Conservation (phyloP, 2,113 vertebrate species). For the Chlorocebus sabaeus region DNA sequence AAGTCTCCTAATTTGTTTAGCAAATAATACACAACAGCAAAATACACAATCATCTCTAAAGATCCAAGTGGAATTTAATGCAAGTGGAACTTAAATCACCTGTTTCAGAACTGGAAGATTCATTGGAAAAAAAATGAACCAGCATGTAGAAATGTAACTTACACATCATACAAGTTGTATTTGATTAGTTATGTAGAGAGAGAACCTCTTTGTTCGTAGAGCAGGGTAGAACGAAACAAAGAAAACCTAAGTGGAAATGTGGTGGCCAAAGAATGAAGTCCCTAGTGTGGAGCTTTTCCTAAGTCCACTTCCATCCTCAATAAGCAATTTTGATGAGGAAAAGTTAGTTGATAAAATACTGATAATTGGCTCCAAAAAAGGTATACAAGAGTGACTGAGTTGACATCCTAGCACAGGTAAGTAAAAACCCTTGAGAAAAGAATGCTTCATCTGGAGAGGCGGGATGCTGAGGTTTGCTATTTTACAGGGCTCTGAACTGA, state of each 20-base stretch:
- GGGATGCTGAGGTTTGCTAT: neutral
- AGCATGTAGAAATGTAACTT: neutral
- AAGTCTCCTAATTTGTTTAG: neutral
- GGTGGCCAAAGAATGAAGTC: neutral
- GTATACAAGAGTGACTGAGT: neutral
- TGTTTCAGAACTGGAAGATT: neutral
- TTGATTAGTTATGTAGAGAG: neutral
- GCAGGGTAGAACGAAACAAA: too few species aligned
- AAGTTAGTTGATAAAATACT: neutral
- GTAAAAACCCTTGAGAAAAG: neutral
- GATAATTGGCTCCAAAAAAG: neutral
- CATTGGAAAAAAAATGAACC: neutral
- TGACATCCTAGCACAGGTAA: neutral
- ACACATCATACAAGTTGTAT: neutral
- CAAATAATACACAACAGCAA: neutral
- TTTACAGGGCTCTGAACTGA: neutral
- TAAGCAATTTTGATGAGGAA: neutral
- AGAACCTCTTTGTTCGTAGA: neutral
- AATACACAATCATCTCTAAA: neutral
- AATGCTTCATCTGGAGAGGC: neutral
- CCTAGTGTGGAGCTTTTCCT: fast-evolving
- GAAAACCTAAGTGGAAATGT: neutral
- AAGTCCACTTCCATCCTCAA: too few species aligned
- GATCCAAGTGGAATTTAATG: neutral
- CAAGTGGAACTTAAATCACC: neutral